These are phyloP conservation scores for Agriopis marginaria DNA, from an alignment of 2,888 invertebrate species.

Conservation along the genomic window DNA sequence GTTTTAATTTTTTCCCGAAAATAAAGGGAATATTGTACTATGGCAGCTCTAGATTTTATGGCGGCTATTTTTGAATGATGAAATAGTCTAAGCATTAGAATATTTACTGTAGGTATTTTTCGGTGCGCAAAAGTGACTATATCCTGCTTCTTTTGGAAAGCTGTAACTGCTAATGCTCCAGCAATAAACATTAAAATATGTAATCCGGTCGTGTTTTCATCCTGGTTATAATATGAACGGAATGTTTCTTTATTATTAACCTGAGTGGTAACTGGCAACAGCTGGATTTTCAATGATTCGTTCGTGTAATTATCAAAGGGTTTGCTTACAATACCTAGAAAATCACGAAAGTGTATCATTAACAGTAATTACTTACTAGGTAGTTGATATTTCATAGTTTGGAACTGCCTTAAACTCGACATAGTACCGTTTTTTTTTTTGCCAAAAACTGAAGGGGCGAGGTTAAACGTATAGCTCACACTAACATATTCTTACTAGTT, in stretches of 20 bases:
- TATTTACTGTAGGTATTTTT: slow-evolving; percentile 50
- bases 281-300: slow-evolving; percentile 22
- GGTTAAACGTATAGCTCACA: too few species aligned
- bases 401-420: too few species aligned
- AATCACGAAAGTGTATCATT: neutral
- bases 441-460: too few species aligned
- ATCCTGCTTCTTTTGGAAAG: slow-evolving; percentile 62
- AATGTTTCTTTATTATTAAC: slow-evolving; percentile 7
- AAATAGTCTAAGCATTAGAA: slow-evolving; percentile 28
- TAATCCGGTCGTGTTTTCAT: slow-evolving; percentile 42
- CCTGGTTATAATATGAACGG: slow-evolving; percentile 21
- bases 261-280: slow-evolving; percentile 6
- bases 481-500: too few species aligned
- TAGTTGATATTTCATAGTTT: too few species aligned
- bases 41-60: slow-evolving; percentile 42
- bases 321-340: slow-evolving; percentile 41
- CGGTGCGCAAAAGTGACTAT: slow-evolving; percentile 53
- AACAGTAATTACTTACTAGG: too few species aligned
- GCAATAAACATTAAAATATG: slow-evolving; percentile 66
- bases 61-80: slow-evolving; percentile 52
- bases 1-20: slow-evolving; percentile 44
- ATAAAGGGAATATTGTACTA: slow-evolving; percentile 40
- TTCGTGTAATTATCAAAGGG: slow-evolving; percentile 39
- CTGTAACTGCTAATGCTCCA: slow-evolving; percentile 62
- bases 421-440: too few species aligned